A percentile compares a stretch with the other conserved stretches of the same genome.
phyloP scores from a whole-genome alignment of 2,113 vertebrate species.

The Dendrocopos noguchii region DNA sequence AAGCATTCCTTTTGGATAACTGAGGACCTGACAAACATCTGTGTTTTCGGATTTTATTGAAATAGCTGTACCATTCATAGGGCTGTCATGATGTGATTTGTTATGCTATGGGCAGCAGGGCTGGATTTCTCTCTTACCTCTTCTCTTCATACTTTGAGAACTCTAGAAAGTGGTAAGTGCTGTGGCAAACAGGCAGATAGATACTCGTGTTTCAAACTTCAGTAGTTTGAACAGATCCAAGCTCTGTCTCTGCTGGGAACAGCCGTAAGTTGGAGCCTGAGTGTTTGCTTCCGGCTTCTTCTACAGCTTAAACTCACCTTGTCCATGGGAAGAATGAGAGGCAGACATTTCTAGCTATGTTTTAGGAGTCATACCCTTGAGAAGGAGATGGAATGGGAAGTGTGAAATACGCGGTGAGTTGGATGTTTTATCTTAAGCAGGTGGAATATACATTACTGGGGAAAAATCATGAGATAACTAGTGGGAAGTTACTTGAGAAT shows the following conservation, averaged over 20 bases:
- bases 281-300: neutral
- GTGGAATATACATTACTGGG: neutral
- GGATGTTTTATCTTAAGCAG: neutral
- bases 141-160: neutral
- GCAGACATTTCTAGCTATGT: neutral
- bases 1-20: neutral
- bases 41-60: neutral
- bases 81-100: neutral
- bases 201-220: neutral
- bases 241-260: neutral
- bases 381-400: neutral
- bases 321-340: neutral
- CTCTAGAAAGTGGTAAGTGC: neutral
- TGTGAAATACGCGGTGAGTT: neutral
- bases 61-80: neutral
- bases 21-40: neutral
- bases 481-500: neutral
- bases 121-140: neutral
- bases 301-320: neutral
- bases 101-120: neutral
- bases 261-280: neutral
- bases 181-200: neutral
- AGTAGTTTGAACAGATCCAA: neutral
- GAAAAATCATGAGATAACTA: neutral
- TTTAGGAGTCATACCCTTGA: neutral